phyloP scores from a whole-genome alignment of 2,888 invertebrate species.

The Polyommatus icarus region DNA sequence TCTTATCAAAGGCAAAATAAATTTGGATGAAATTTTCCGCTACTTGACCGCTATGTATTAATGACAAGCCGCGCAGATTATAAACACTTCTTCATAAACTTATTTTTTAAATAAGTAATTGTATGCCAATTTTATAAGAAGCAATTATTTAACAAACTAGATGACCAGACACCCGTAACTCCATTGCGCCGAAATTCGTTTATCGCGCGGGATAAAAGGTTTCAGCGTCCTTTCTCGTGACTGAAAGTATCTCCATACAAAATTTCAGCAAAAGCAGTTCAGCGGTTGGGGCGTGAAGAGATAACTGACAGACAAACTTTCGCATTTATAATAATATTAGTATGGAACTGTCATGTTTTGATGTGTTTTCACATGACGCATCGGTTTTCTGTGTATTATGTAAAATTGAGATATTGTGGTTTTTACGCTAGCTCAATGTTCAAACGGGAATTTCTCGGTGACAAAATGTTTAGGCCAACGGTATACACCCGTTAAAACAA shows the following conservation, averaged over 20 bases:
- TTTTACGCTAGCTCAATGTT: not conserved
- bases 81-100: not conserved
- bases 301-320: not conserved
- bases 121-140: not conserved
- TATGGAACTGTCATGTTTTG: not conserved
- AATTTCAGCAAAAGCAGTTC: not conserved
- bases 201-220: not conserved
- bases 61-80: conserved; percentile 20
- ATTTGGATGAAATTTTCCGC: conserved; percentile 3
- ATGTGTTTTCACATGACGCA: conserved; percentile 8
- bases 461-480: not conserved
- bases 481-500: not conserved
- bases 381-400: not conserved
- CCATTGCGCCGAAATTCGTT: no score
- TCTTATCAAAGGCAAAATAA: not conserved
- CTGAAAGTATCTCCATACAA: not conserved
- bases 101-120: not conserved
- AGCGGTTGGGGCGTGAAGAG: not conserved
- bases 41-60: conserved; percentile 15
- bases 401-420: not conserved
- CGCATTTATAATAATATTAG: not conserved
- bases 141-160: not conserved
- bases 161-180: not conserved
- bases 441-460: not conserved
- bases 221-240: not conserved